Evolutionary conservation across 1,140 invertebrate species (phyloP).

Genomic region (Riptortus pedestris): DNA sequence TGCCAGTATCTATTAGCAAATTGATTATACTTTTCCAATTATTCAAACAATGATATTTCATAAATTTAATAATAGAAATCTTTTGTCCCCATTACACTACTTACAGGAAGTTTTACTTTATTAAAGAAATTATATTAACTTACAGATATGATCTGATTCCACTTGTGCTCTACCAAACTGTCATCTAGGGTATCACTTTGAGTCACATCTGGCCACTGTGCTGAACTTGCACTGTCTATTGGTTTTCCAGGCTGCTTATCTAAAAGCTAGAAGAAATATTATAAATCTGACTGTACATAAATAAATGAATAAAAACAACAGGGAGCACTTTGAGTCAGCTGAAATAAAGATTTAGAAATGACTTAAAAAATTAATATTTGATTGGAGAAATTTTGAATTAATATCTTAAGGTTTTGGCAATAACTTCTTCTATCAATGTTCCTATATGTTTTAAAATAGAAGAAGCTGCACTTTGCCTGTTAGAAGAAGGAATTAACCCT

Average conservation of each 20-base stretch:
- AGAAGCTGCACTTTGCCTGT: too few species aligned
- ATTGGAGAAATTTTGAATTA: too few species aligned
- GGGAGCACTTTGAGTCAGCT: too few species aligned
- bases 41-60: neutral
- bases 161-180: neutral
- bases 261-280: conserved; percentile 18
- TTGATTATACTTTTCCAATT: neutral
- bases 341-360: neutral
- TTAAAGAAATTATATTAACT: neutral
- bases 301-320: too few species aligned
- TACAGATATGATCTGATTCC: conserved; percentile 8
- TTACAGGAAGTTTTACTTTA: neutral
- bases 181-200: conserved; percentile 13
- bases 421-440: too few species aligned
- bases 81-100: neutral
- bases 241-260: conserved; percentile 25
- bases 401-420: too few species aligned
- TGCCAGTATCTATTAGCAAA: neutral
- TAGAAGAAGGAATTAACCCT: too few species aligned
- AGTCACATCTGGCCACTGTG: conserved; percentile 3
- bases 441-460: too few species aligned
- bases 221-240: conserved; percentile 12
- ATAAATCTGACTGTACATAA: neutral
- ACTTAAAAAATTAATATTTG: neutral
- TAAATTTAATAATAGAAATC: neutral